These are phyloP conservation scores for Parambassis ranga DNA, from an alignment of 2,797 vertebrate species.

Conservation along the genomic window DNA sequence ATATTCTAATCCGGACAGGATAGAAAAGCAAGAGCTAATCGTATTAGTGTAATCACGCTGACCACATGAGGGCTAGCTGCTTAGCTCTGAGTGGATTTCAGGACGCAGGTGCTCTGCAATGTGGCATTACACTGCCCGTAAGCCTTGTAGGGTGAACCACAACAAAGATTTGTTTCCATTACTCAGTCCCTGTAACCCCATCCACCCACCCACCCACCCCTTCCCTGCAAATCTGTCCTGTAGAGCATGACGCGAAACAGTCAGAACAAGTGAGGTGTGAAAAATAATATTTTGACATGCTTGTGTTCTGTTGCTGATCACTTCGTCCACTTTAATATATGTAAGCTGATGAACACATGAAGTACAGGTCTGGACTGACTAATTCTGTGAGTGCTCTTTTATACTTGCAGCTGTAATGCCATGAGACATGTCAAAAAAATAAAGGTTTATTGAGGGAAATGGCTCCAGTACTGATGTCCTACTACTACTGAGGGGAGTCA, in stretches of 20 bases:
- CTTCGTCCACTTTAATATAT: too few relatives aligned
- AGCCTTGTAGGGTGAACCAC: conserved; percentile 23
- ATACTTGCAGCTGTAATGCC: too few relatives aligned
- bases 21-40: conserved; percentile 59
- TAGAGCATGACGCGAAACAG: background rate
- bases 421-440: too few relatives aligned
- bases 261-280: conserved; percentile 9
- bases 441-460: too few relatives aligned
- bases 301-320: background rate
- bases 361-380: too few relatives aligned
- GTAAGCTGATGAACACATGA: too few relatives aligned
- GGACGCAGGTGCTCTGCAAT: conserved; percentile 37
- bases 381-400: too few relatives aligned
- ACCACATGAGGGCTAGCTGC: conserved; percentile 57
- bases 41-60: conserved; percentile 70
- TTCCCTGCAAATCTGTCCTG: background rate
- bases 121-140: conserved; percentile 42
- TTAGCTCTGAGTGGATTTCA: conserved; percentile 66
- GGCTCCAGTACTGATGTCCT: too few relatives aligned
- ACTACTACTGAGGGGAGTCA: background rate
- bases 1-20: conserved; percentile 59
- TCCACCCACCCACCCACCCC: background rate
- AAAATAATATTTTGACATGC: conserved; percentile 18
- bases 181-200: background rate
- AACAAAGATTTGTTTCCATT: conserved; percentile 31